phyloP scores from a whole-genome alignment of 1,140 invertebrate genomes.

The Teleopsis dalmanni region DNA sequence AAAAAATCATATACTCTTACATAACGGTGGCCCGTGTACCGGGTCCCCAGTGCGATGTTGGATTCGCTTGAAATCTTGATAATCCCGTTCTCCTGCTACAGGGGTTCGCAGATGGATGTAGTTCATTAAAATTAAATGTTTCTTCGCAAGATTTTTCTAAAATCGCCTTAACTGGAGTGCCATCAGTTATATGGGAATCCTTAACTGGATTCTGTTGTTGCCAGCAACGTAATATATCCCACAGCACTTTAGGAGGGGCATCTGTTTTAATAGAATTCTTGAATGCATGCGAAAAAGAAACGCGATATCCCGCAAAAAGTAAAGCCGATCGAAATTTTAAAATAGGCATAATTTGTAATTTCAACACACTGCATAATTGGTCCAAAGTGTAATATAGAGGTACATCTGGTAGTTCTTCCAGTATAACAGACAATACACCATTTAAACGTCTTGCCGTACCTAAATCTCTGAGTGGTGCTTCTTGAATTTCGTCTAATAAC shows the following conservation, averaged over 20 bases:
- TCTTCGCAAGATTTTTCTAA: constrained; percentile 47
- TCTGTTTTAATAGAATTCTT: constrained; percentile 89
- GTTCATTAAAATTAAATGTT: constrained; percentile 54
- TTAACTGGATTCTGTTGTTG: constrained; percentile 59
- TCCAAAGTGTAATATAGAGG: constrained; percentile 82
- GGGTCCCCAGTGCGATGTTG: constrained; percentile 81
- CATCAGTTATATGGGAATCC: constrained; percentile 48
- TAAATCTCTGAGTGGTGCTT: constrained; percentile 43
- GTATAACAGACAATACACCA: constrained; percentile 62
- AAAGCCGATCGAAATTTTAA: constrained; percentile 77
- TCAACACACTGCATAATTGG: constrained; percentile 56
- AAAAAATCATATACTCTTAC: constrained; percentile 43
- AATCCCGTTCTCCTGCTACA: constrained; percentile 63
- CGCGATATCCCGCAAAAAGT: constrained; percentile 84
- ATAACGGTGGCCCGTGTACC: constrained; percentile 64
- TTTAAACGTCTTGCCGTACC: constrained; percentile 68
- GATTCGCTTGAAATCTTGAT: constrained; percentile 80
- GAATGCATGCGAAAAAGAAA: constrained; percentile 86
- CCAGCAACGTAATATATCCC: constrained; percentile 89
- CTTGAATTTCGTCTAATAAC: constrained; percentile 46
- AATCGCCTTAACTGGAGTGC: constrained; percentile 52
- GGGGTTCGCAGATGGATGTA: constrained; percentile 71
- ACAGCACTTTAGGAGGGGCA: constrained; percentile 78
- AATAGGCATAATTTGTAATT: constrained; percentile 58
- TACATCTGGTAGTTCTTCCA: constrained; percentile 72